Evolutionary conservation across 2,113 vertebrate genomes (phyloP).

Genomic region (Rhabdornis inornatus): DNA sequence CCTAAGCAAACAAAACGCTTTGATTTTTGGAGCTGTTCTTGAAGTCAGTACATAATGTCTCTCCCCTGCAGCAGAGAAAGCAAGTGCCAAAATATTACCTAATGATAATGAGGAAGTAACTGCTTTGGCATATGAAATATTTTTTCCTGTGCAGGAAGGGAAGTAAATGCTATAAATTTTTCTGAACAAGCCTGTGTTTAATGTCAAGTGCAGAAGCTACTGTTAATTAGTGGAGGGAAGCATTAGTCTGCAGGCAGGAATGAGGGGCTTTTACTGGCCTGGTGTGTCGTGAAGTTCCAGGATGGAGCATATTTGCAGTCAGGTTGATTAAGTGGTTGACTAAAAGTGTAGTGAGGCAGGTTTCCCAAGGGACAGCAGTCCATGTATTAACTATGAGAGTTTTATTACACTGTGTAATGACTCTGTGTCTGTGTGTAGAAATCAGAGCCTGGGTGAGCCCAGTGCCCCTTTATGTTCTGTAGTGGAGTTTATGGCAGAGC

Average conservation of each 20-base stretch:
- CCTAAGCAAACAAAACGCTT: background rate
- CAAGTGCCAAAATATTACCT: slow-evolving; percentile 51
- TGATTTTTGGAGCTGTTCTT: background rate
- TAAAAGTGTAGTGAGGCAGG: background rate
- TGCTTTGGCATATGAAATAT: slow-evolving; percentile 13
- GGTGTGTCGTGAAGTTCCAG: background rate
- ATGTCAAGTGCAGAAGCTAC: slow-evolving; percentile 43
- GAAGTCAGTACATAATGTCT: slow-evolving; percentile 26
- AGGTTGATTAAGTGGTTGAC: background rate
- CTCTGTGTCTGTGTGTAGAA: background rate
- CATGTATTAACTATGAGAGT: background rate
- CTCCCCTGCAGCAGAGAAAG: background rate
- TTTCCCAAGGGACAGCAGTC: background rate
- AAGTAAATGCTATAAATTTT: slow-evolving; percentile 51
- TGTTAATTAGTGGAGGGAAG: slow-evolving; percentile 20
- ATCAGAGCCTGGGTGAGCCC: background rate
- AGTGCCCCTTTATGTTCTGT: background rate
- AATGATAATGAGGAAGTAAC: slow-evolving; percentile 47
- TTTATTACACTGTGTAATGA: background rate
- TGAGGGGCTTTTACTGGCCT: background rate
- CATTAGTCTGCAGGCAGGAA: background rate
- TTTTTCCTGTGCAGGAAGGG: slow-evolving; percentile 41
- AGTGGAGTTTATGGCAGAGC: background rate
- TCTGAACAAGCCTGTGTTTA: slow-evolving; percentile 13
- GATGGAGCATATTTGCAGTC: background rate